Evolutionary conservation across 2,797 vertebrate species (phyloP).

Genomic region (Syndactyla subalaris): DNA sequence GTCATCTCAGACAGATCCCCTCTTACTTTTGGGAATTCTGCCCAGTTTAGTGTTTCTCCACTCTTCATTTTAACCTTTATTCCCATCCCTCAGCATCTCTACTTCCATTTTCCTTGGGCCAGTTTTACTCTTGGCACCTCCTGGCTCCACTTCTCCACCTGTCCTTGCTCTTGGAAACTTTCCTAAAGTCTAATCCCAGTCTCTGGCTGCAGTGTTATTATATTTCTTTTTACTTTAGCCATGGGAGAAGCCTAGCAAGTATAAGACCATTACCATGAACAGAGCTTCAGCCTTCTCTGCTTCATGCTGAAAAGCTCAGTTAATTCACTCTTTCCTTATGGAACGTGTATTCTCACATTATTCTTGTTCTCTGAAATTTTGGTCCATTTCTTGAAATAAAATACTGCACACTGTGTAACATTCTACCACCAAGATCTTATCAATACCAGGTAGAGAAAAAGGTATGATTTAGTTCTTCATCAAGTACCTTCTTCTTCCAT

Average conservation of each 20-base stretch:
- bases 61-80: neutral
- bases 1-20: neutral
- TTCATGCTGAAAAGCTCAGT: neutral
- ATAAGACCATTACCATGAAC: neutral
- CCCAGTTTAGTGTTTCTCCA: neutral
- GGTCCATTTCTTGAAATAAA: neutral
- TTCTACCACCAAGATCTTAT: neutral
- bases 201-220: neutral
- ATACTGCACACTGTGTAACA: neutral
- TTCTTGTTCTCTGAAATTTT: neutral
- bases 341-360: neutral
- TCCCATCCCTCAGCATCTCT: neutral
- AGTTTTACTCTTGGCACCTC: neutral
- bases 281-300: neutral
- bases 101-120: neutral
- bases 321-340: neutral
- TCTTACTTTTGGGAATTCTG: neutral
- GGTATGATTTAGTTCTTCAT: neutral
- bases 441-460: neutral
- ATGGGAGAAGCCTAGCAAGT: neutral
- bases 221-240: neutral
- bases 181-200: neutral
- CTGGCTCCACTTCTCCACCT: neutral
- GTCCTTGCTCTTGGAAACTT: neutral
- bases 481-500: neutral